Conservation (phyloP, 2,888 invertebrate genomes). For the Acrobasis suavella region DNA sequence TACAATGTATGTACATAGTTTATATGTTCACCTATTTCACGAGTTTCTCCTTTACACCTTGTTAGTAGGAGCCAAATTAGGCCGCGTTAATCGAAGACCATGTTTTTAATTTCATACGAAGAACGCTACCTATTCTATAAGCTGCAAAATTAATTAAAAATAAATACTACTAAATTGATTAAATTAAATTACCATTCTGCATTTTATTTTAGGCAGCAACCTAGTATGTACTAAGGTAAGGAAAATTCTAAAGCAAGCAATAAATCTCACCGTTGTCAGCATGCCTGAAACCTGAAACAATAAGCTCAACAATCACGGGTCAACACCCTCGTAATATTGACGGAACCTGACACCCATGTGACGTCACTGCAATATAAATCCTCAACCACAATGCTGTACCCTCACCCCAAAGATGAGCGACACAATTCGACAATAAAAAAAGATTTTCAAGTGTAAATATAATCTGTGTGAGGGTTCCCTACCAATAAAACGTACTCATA, state of each 20-base stretch:
- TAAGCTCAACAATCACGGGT: conserved; percentile 39
- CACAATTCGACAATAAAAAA: conserved; percentile 74
- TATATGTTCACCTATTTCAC: too few species aligned
- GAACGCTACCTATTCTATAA: too few species aligned
- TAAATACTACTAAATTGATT: too few species aligned
- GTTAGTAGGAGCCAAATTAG: too few species aligned
- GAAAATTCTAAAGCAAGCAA: not conserved
- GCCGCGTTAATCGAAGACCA: too few species aligned
- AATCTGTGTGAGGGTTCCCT: not conserved
- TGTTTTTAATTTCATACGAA: too few species aligned
- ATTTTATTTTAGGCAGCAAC: too few species aligned
- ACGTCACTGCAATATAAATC: conserved; percentile 70
- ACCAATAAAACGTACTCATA: not conserved
- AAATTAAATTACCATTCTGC: too few species aligned
- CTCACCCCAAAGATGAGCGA: conserved; percentile 76
- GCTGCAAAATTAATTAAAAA: too few species aligned
- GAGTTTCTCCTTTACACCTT: too few species aligned
- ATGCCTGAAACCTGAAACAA: conserved; percentile 39
- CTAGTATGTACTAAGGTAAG: not conserved
- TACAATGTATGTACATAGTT: too few species aligned
- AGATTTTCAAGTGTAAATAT: conserved; percentile 1
- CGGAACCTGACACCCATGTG: conserved; percentile 66
- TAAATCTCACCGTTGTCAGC: conserved; percentile 8
- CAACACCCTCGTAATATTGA: conserved; percentile 61
- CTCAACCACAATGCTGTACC: conserved; percentile 74